Evolutionary conservation across 2,888 invertebrate species (phyloP), one percentile per base, ranked within the genome.

Genomic region (Pantelozetes paolii): DNA sequence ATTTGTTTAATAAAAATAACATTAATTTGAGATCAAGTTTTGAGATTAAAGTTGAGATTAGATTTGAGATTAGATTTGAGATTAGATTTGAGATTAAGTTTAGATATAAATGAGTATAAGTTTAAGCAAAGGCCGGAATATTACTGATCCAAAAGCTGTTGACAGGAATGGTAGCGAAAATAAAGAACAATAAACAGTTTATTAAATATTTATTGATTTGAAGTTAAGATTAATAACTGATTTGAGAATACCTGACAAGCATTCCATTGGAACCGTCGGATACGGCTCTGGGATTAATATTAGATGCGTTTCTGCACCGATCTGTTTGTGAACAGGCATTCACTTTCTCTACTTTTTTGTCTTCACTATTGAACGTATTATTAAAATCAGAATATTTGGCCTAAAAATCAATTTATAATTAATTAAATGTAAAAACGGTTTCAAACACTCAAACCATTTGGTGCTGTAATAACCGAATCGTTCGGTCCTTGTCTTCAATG

Each of bases 401-500:
- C 73, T 73, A 50, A 64, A 69, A 50, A 30, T 26, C 26, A 45
- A 59, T 9, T 6, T 42, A 30, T 2, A 69, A 57, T 32, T 20
- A 40, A 45, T 30, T 11, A 26, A 64, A 26, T 36, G 2, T 28
- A 28, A 54, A 5, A 62, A 32, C 6, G 30, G 32, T 6, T 13
- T 62, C 5, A 71, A 72, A 28, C 15, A 1, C 2, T 71, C 74
- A n/a, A n/a, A 79, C 85, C 85, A 91, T 88, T 83, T 90, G 87
- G 80, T 88, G 88, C 84, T 91, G 91, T 82, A 93, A 85, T 81
- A 88, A 86, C 81, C 89, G 88, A 83, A 93, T 90, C 80, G 89
- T 87, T 78, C 89, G 87, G 82, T 93, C 92, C 80, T 89, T 89
- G 83, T 94, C 92, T 82, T 93, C 92, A 80, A 92, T 84, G 85